Conservation (phyloP, 2,888 invertebrate species). For the Tetragnatha montana region DNA sequence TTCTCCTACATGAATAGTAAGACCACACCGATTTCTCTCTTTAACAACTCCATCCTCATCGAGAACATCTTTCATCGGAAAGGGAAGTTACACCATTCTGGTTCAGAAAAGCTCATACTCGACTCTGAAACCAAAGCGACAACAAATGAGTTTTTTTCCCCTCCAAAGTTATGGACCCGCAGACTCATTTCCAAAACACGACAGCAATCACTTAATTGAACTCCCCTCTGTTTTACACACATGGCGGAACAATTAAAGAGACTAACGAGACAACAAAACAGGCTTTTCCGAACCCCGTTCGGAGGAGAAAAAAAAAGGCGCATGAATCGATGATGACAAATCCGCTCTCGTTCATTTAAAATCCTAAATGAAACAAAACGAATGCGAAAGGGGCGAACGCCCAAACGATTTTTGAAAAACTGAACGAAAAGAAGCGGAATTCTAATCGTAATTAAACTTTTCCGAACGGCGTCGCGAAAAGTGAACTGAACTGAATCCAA, state of each 20-base stretch:
- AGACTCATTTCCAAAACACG: not conserved
- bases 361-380: not conserved
- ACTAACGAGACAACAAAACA: not conserved
- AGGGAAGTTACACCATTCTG: too few relatives aligned
- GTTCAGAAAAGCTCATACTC: too few relatives aligned
- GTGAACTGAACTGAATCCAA: slow-evolving; percentile 8
- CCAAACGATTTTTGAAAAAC: slow-evolving; percentile 35
- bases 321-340: not conserved
- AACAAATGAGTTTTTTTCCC: too few relatives aligned
- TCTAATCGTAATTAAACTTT: slow-evolving; percentile 58
- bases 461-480: slow-evolving; percentile 42
- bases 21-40: too few relatives aligned
- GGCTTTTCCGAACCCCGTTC: not conserved
- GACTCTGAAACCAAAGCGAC: too few relatives aligned
- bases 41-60: too few relatives aligned
- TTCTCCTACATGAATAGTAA: too few relatives aligned
- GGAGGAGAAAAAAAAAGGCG: not conserved
- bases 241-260: not conserved
- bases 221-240: not conserved
- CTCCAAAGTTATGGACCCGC: too few relatives aligned
- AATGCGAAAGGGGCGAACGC: not conserved
- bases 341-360: not conserved
- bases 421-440: slow-evolving; percentile 34
- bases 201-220: not conserved
- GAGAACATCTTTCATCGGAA: too few relatives aligned